Evolutionary conservation across 2,113 vertebrate genomes (phyloP), one percentile per base, ranked within the genome.

Genomic region (Plectropomus leopardus): DNA sequence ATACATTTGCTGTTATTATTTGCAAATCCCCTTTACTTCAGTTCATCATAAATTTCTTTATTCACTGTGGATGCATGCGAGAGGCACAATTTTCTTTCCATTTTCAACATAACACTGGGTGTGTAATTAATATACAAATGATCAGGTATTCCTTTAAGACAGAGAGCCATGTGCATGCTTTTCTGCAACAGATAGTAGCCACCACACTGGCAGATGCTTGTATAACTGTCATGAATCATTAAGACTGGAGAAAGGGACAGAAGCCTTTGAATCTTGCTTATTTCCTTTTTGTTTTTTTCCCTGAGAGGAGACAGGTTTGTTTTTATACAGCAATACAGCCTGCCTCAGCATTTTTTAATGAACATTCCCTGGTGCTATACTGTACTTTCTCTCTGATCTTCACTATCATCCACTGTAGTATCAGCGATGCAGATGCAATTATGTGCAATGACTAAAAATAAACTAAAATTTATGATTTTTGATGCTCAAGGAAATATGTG

Each of bases 381-480:
- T 72, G 47, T 30, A 63, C 66, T 10, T 60, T 70, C 53, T 67
- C 59, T 89, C 64, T 87, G 76, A 91, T 89, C 81, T 72, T 55
- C 32, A 50, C 44, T 19, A 68, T 59, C 42, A 63, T n/a, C 42
- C 66, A 45, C 63, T 60, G 24, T 59, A 36, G 17, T 51, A 63
- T 66, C 76, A 73, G 44, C 30, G 34, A 57, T 73, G 64, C 66
- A 44, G 47, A 79, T 76, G 68, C 47, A 80, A 57, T 86, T 85
- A 76, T 72, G 28, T 45, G 47, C 42, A 51, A 66, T 16, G 55
- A 55, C 44, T 68, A 72, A 67, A 82, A 63, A 75, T 80, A 76
- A 77, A 55, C 23, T 5, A 7, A 54, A 40, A 17, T 47, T 57
- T 57, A 57, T 77, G 10, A 72, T 58, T 71, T 78, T 51, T 81